A percentile compares a stretch with the other conserved stretches of the same genome.
phyloP scores from a whole-genome alignment of 1,140 invertebrate genomes.

The Dendroctonus ponderosae region DNA sequence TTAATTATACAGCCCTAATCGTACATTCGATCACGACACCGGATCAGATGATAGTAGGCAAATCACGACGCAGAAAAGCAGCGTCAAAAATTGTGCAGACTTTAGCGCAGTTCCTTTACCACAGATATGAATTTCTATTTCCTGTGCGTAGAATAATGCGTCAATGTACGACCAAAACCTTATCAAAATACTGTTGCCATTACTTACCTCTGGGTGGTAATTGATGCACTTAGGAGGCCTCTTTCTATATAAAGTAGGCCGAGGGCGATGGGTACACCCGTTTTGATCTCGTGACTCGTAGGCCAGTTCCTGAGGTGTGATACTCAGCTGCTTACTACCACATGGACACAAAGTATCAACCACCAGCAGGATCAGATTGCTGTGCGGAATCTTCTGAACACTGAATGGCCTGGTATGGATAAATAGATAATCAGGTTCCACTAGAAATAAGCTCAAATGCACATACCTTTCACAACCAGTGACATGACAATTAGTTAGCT shows the following conservation, averaged over 20 bases:
- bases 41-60: slow-evolving; percentile 33
- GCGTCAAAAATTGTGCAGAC: slow-evolving; percentile 26
- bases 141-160: slow-evolving; percentile 47
- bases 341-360: slow-evolving; percentile 88
- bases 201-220: slow-evolving; percentile 77
- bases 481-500: slow-evolving; percentile 85
- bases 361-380: slow-evolving; percentile 85
- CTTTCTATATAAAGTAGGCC: slow-evolving; percentile 55
- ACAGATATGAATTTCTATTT: slow-evolving; percentile 73
- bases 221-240: slow-evolving; percentile 79
- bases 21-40: slow-evolving; percentile 39
- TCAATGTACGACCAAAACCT: neutral
- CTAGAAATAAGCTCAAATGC: neutral
- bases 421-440: neutral
- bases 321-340: slow-evolving; percentile 78
- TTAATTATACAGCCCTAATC: slow-evolving; percentile 28
- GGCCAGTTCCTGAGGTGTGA: slow-evolving; percentile 71
- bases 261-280: slow-evolving; percentile 47
- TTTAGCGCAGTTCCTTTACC: slow-evolving; percentile 52
- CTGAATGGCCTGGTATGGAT: slow-evolving; percentile 73
- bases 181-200: neutral
- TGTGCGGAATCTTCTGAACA: slow-evolving; percentile 88
- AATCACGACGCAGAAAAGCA: slow-evolving; percentile 38
- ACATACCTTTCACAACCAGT: slow-evolving; percentile 83
- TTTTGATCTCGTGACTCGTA: slow-evolving; percentile 46